Conservation (phyloP, 2,888 invertebrate genomes). For the Tachina lurida region DNA sequence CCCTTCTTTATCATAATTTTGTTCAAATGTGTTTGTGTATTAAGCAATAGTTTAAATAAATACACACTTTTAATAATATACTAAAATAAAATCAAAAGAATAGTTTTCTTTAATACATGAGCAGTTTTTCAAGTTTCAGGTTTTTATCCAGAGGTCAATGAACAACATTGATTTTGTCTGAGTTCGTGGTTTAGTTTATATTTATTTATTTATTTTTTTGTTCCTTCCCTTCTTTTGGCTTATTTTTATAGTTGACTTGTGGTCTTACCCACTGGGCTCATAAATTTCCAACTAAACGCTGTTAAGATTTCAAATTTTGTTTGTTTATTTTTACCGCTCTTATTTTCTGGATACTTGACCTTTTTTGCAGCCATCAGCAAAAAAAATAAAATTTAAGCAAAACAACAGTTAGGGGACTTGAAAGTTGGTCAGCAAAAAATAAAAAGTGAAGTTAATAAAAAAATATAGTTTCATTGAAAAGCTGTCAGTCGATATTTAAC, state of each 20-base stretch:
- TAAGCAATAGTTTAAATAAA: background rate
- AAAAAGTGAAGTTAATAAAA: conserved; percentile 24
- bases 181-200: background rate
- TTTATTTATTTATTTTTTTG: background rate
- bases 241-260: conserved; percentile 34
- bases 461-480: background rate
- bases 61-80: conserved; percentile 1
- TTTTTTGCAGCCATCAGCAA: conserved; percentile 20
- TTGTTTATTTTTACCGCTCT: background rate
- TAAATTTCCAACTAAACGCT: conserved; percentile 57
- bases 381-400: background rate
- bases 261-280: conserved; percentile 60
- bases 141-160: conserved; percentile 56
- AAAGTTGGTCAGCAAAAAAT: conserved; percentile 20
- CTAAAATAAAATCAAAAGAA: conserved; percentile 21
- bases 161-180: conserved; percentile 30
- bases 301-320: conserved; percentile 32
- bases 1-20: conserved; percentile 26
- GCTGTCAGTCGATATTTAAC: conserved; percentile 11
- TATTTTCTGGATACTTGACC: conserved; percentile 40
- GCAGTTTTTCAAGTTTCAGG: conserved; percentile 1
- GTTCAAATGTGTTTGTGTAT: background rate
- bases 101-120: background rate
- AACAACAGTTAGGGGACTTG: background rate
- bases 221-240: background rate